phyloP scores from a whole-genome alignment of 2,113 vertebrate species.

The Tachuris rubrigastra region DNA sequence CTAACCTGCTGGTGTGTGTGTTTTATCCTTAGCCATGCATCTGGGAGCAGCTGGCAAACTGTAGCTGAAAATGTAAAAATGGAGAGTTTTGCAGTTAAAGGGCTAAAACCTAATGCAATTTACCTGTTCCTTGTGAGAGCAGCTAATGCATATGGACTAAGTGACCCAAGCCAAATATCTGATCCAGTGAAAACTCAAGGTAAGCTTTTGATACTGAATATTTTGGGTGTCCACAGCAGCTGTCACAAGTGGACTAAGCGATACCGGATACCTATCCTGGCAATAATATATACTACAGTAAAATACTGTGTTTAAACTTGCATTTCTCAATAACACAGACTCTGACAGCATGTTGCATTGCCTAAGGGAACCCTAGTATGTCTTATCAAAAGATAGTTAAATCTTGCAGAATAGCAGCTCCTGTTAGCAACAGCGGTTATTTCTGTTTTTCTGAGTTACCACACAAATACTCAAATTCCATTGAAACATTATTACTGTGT shows the following conservation, averaged over 20 bases:
- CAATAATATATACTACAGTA: neutral
- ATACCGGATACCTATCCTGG: neutral
- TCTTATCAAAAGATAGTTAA: neutral
- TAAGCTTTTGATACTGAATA: constrained; percentile 58
- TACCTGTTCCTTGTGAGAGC: constrained; percentile 98
- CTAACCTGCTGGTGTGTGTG: constrained; percentile 50
- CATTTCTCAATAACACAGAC: neutral
- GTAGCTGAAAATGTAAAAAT: constrained; percentile 95
- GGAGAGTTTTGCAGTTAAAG: constrained; percentile 90
- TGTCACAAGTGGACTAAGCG: neutral
- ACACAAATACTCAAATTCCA: neutral
- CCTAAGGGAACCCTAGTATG: neutral
- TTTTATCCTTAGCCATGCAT: constrained; percentile 84
- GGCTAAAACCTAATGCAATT: constrained; percentile 92
- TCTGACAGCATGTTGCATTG: neutral
- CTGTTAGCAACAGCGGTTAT: neutral
- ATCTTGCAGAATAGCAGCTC: neutral
- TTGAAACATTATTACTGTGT: neutral
- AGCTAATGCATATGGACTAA: constrained; percentile 96
- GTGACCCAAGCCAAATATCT: constrained; percentile 96
- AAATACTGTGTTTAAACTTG: neutral
- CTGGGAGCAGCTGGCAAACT: constrained; percentile 98
- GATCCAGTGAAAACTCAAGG: constrained; percentile 98
- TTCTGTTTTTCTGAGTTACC: neutral
- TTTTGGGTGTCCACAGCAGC: neutral